phyloP scores from a whole-genome alignment of 1,140 invertebrate genomes.

The Paralvinella palmiformis region DNA sequence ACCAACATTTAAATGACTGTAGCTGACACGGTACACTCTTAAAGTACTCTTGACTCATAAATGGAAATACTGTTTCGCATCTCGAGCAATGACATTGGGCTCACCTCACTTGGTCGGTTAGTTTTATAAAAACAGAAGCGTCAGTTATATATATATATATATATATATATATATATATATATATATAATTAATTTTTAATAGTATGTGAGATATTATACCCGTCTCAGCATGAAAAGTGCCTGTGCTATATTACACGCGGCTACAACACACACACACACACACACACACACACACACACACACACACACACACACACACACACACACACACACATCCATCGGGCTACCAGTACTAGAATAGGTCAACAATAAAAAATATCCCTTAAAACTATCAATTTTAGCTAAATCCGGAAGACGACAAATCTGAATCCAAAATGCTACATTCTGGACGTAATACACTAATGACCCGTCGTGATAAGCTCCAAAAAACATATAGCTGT shows the following conservation, averaged over 20 bases:
- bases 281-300: not conserved
- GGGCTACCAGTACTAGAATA: not conserved
- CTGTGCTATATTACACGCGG: too few species aligned
- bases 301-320: not conserved
- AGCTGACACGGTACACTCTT: too few species aligned
- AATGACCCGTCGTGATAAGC: not conserved
- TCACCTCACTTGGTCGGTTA: not conserved
- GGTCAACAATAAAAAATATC: not conserved
- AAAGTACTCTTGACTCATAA: too few species aligned
- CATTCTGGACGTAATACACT: not conserved
- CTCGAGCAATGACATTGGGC: not conserved
- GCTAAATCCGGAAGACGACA: too few species aligned
- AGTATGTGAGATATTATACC: too few species aligned
- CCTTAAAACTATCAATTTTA: not conserved
- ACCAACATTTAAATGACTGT: too few species aligned
- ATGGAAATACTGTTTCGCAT: not conserved
- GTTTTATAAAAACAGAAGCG: not conserved
- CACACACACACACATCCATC: slow-evolving; percentile 2
- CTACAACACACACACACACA: slow-evolving; percentile 1
- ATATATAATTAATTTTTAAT: not conserved
- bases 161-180: not conserved
- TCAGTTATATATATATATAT: not conserved
- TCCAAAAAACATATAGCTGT: not conserved
- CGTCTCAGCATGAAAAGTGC: too few species aligned
- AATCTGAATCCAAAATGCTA: too few species aligned